Evolutionary conservation across 2,113 vertebrate genomes (phyloP).

Genomic region (Conger conger): DNA sequence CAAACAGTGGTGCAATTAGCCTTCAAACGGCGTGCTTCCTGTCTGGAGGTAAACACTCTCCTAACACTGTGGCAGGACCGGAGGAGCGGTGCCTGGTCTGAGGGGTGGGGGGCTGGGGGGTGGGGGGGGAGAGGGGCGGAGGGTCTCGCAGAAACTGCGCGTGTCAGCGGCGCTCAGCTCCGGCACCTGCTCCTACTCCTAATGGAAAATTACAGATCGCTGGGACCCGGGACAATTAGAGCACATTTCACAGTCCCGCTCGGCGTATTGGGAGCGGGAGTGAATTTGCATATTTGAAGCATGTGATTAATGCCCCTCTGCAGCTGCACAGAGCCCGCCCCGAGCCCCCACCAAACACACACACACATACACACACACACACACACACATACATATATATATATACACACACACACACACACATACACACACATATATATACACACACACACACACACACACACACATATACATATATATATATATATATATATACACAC

Average conservation of each 20-base stretch:
- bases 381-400: neutral
- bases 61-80: neutral
- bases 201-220: constrained; percentile 35
- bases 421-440: neutral
- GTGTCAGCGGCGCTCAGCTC: neutral
- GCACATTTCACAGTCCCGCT: constrained; percentile 27
- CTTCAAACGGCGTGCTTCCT: constrained; percentile 30
- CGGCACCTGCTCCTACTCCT: constrained; percentile 24
- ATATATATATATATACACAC: neutral
- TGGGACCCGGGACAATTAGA: constrained; percentile 33
- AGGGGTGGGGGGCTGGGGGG: neutral
- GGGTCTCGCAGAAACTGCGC: neutral
- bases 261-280: neutral
- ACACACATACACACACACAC: no score
- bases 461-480: neutral
- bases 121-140: neutral
- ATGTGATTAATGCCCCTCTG: constrained; percentile 59
- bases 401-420: neutral
- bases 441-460: neutral
- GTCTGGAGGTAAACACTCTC: constrained; percentile 22
- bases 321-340: constrained; percentile 30
- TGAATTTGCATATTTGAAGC: constrained; percentile 58
- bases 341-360: constrained; percentile 8
- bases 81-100: neutral
- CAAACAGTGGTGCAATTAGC: constrained; percentile 22